Base-by-base conservation (phyloP, 2,888 invertebrate species). In the Iselma pallidipennis region DNA sequence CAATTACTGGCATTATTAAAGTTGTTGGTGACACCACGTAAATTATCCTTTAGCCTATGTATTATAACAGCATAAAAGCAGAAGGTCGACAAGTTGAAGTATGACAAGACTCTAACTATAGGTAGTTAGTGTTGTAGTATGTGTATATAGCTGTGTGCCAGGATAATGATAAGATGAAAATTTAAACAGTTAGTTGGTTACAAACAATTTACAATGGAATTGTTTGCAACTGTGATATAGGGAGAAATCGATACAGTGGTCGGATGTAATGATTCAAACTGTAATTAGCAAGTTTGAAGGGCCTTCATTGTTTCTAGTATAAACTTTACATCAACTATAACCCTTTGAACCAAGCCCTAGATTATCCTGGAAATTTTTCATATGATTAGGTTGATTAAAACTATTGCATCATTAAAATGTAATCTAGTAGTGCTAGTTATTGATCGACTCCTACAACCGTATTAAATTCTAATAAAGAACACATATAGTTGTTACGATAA, bases 1-100 rank as follows among this genome's bases (percentile, higher is more conserved):
- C 50, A 63, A 66, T 60, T 61, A 61, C 31, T 59, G 28, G 57
- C 49, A 21, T 61, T 62, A 62, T 62, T 58, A 55, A 62, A 55
- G 57, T 58, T 55, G 28, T 48, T 28, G 48, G 55, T 21, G 29
- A 51, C 29, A 49, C 52, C 51, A 55, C 55, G 49, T 62, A 62
- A 62, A 62, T 62, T 62, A 62, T 42, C 7, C 16, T 21, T 28
- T 29, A 26, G 52, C 16, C 12, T 51, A 52, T 33, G 19, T 31
- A 33, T 33, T 31, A 33, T 23, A 21, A 14, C 53, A 12, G 49
- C 49, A 31, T 14, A 4, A 53, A 23, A 23, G 26, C 12, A 4
- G 49, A 12, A 28, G 50, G 33, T 37, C 33, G 33, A 14, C 33
- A 37, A 37, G 33, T 37, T 37, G 33, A n/a, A n/a, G n/a, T n/a